phyloP scores from a whole-genome alignment of 1,140 invertebrate species.

The Megalopta genalis region DNA sequence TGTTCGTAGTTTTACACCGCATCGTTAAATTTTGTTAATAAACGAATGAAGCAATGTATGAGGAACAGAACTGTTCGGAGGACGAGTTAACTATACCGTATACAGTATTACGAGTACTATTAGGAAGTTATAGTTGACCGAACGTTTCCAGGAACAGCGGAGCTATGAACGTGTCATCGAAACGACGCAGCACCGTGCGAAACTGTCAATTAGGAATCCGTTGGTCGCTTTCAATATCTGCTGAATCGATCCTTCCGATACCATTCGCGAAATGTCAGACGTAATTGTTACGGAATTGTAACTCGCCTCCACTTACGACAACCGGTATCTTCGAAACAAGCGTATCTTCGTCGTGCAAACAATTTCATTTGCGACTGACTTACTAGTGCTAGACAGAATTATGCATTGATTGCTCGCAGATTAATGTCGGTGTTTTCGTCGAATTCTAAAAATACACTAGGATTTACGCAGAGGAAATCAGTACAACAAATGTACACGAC shows the following conservation, averaged over 20 bases:
- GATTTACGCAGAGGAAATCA: too few species aligned
- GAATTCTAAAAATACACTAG: too few species aligned
- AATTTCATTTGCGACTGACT: neutral
- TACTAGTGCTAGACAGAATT: neutral
- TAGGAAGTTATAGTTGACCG: constrained; percentile 34
- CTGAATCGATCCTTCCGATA: constrained; percentile 52
- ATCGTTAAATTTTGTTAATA: too few species aligned
- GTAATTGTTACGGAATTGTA: constrained; percentile 52
- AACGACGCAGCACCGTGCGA: constrained; percentile 48
- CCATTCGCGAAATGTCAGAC: constrained; percentile 53
- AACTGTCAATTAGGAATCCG: constrained; percentile 64
- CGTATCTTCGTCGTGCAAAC: neutral
- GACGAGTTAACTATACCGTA: neutral
- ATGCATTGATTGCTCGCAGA: neutral
- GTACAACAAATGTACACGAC: too few species aligned
- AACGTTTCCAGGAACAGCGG: constrained; percentile 43
- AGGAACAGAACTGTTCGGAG: too few species aligned
- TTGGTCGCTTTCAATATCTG: constrained; percentile 53
- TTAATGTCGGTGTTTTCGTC: neutral
- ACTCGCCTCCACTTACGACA: constrained; percentile 43
- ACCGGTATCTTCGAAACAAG: neutral
- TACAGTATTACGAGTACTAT: neutral
- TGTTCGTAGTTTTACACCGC: too few species aligned
- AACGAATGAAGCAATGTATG: too few species aligned
- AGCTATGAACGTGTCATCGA: constrained; percentile 51